Base-by-base conservation (phyloP, 1,140 invertebrate species). In the Hydropsyche tenuis region DNA sequence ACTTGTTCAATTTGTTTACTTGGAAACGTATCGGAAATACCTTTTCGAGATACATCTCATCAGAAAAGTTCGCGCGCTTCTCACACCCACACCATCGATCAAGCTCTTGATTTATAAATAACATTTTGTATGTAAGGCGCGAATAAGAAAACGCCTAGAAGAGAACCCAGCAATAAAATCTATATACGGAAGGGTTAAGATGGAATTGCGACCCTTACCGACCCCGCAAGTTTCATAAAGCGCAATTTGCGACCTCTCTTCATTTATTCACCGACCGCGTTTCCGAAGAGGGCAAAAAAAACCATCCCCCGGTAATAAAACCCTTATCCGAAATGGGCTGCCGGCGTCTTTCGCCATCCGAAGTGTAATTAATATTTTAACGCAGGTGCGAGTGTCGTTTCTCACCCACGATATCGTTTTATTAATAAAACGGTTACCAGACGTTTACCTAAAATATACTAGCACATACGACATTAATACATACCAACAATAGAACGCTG, bases 191-290 rank as follows among this genome's bases (percentile, higher is more conserved):
- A 18, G 48, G 48, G 48, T 53, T 18, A 18, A 53, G 48, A 53
- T 53, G n/a, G 16, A 53, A 53, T 53, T 53, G 48, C 48, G 48
- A 53, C 20, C 48, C 48, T 16, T 53, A 18, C n/a, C 14, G 48
- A 53, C 20, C 48, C 48, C 14, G 14, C n/a, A 53, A 14, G 48
- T 53, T 53, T 53, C 48, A 53, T 53, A 53, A 48, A 53, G 20
- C 48, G 48, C 48, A 53, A 18, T 53, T 53, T 18, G 46, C 48
- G 48, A 16, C 20, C 9, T 16, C 48, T 53, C 20, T 53, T 53
- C 16, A 53, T 18, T 53, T 53, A 53, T 53, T 53, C 48, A 53
- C 14, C 11, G 11, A n/a, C n/a, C n/a, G n/a, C 30, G 30, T 9
- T 37, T 37, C 9, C 48, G 46, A n/a, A 53, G 9, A 37, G 48